phyloP scores from a whole-genome alignment of 2,797 vertebrate species.

The Pachyuromys duprasi region DNA sequence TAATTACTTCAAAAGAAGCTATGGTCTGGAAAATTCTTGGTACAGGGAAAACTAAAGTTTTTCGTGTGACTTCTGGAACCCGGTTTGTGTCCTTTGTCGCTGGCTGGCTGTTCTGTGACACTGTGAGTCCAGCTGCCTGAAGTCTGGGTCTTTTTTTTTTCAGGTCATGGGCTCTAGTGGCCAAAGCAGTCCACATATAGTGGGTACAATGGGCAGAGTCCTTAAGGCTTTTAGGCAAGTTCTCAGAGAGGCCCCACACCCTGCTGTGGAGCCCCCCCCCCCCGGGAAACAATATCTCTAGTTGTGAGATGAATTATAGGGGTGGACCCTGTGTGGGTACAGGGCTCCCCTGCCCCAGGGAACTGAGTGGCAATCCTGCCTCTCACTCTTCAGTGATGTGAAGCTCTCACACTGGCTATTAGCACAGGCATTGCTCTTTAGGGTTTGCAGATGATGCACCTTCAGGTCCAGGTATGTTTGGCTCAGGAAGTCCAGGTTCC shows the following conservation, averaged over 20 bases:
- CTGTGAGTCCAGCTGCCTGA: fast-evolving
- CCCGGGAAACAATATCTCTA: neutral
- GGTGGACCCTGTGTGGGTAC: fast-evolving
- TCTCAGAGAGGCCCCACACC: fast-evolving
- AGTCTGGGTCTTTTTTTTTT: neutral
- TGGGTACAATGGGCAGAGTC: neutral
- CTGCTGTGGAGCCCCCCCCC: neutral
- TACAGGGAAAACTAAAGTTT: neutral
- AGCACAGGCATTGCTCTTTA: neutral
- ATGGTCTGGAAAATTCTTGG: neutral
- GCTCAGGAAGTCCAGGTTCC: neutral
- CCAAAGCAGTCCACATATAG: fast-evolving
- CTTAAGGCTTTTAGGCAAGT: neutral
- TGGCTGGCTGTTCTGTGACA: no score
- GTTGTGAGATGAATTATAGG: neutral
- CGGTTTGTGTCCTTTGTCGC: neutral
- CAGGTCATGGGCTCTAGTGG: fast-evolving
- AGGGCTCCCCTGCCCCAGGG: neutral
- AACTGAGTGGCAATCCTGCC: neutral
- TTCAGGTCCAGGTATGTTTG: neutral
- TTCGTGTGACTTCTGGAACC: neutral
- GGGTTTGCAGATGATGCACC: neutral
- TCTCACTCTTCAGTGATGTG: neutral
- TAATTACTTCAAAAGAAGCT: neutral
- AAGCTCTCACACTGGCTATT: neutral